Evolutionary conservation across 2,113 vertebrate species (phyloP).

Genomic region (Calonectris borealis): DNA sequence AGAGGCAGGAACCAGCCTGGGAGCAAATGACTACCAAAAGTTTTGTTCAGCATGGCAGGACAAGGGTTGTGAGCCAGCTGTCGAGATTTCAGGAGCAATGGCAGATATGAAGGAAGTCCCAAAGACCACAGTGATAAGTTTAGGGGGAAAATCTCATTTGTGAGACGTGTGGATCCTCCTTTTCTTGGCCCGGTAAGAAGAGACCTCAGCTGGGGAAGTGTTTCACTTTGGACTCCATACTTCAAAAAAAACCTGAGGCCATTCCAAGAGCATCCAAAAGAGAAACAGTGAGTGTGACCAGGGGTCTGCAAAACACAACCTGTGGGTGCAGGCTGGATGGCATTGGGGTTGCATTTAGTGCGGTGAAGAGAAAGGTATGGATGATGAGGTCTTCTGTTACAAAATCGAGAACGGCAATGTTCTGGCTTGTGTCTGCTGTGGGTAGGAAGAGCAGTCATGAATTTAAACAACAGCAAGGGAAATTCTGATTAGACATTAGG

Average conservation of each 20-base stretch:
- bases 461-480: conserved; percentile 28
- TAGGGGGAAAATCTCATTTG: neutral
- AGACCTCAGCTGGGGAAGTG: neutral
- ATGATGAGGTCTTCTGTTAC: neutral
- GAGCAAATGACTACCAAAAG: neutral
- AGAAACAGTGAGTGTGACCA: neutral
- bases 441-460: neutral
- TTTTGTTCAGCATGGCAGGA: neutral
- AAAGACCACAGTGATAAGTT: neutral
- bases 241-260: neutral
- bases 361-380: neutral
- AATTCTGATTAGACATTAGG: conserved; percentile 52
- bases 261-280: neutral
- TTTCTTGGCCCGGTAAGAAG: neutral
- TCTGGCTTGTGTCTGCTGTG: neutral
- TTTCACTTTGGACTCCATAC: neutral
- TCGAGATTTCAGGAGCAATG: neutral
- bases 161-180: rapidly evolving
- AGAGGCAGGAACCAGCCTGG: neutral
- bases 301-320: neutral
- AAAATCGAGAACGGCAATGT: neutral
- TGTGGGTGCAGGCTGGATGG: neutral
- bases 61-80: neutral
- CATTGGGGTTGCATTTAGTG: neutral
- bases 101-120: neutral